A percentile compares a stretch with the other conserved stretches of the same genome.
Evolutionary conservation across 2,113 vertebrate genomes (phyloP).

Genomic region (Burhinus oedicnemus): DNA sequence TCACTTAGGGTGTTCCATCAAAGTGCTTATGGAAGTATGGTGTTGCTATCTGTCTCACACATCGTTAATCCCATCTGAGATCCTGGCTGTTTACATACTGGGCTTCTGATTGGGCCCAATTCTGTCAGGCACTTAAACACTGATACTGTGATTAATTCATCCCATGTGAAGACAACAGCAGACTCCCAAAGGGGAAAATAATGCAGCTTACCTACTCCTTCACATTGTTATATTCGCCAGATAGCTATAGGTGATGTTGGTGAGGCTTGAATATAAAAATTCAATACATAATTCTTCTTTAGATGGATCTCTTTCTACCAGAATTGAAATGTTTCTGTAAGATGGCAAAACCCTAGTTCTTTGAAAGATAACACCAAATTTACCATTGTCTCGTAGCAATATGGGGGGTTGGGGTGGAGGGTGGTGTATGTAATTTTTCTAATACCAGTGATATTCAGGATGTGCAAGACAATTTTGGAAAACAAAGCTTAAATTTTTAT

Average conservation of each 20-base stretch:
- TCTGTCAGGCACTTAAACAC: not conserved
- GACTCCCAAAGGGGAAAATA: not conserved
- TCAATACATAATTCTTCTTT: not conserved
- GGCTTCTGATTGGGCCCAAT: not conserved
- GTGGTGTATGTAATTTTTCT: not conserved
- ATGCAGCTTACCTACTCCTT: not conserved
- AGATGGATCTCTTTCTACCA: not conserved
- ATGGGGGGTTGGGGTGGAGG: fast-evolving
- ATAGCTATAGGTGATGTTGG: not conserved
- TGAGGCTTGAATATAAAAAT: not conserved
- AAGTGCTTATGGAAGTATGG: not conserved
- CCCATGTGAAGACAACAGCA: not conserved
- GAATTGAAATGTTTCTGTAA: not conserved
- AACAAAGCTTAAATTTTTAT: not conserved
- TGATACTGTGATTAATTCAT: not conserved
- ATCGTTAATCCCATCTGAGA: not conserved
- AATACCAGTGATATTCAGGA: not conserved
- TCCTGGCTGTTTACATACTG: not conserved
- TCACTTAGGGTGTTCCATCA: not conserved
- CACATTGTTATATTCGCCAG: fast-evolving
- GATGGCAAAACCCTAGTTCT: not conserved
- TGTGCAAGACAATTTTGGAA: not conserved
- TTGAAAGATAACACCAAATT: not conserved
- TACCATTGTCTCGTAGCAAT: fast-evolving
- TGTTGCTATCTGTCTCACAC: fast-evolving